Evolutionary conservation across 2,797 vertebrate genomes (phyloP).

Genomic region (Protosalanx chinensis): DNA sequence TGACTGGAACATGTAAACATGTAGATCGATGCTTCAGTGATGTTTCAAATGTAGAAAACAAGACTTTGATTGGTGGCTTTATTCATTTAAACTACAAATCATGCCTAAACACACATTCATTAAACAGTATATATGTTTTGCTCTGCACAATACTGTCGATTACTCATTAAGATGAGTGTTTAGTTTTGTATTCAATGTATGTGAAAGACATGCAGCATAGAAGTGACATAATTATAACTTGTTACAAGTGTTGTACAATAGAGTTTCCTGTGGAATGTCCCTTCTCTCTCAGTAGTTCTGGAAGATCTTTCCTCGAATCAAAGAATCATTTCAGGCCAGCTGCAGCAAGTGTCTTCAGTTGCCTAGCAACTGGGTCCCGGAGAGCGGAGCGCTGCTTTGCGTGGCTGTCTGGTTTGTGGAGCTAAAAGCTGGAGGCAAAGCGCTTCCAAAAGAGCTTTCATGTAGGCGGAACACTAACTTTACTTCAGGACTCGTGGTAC

Average conservation of each 20-base stretch:
- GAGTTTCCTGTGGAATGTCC: conserved; percentile 54
- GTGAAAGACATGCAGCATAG: too few relatives aligned
- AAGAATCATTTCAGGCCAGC: conserved; percentile 76
- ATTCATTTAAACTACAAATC: neutral
- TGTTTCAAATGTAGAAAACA: neutral
- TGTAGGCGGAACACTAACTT: conserved; percentile 76
- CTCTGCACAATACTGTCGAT: neutral
- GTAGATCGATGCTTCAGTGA: too few relatives aligned
- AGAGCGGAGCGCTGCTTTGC: conserved; percentile 61
- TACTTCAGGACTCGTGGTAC: conserved; percentile 59
- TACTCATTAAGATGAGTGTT: neutral
- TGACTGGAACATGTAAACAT: neutral
- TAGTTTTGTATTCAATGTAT: neutral
- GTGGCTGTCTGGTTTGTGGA: conserved; percentile 75
- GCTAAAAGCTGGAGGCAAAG: conserved; percentile 82
- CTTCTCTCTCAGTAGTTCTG: conserved; percentile 59
- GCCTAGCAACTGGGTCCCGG: conserved; percentile 80
- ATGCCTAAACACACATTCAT: neutral
- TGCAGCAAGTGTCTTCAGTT: conserved; percentile 81
- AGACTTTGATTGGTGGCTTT: neutral
- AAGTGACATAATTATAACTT: conserved; percentile 49
- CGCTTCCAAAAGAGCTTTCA: conserved; percentile 77
- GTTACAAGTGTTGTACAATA: conserved; percentile 6
- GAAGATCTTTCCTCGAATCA: conserved; percentile 76
- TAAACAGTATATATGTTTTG: neutral